Percentiles rank a stretch among this genome's conserved stretches.
These are phyloP conservation scores for Herpetotheres cachinnans DNA, from an alignment of 2,113 vertebrate genomes.

Conservation along the genomic window DNA sequence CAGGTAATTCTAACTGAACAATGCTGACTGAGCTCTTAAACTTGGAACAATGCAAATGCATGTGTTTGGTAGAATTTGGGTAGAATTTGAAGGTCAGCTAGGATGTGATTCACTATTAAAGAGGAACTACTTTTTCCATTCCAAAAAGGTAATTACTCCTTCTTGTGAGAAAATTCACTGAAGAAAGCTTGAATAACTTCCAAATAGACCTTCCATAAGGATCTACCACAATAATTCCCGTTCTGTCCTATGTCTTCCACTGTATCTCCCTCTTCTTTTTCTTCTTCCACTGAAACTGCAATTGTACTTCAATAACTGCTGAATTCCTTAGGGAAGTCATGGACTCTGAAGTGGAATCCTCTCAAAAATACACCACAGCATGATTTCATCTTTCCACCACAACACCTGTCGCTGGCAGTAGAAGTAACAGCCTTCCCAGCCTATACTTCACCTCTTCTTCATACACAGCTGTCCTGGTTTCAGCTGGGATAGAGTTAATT, in stretches of 20 bases:
- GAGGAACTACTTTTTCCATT: not conserved
- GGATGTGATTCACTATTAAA: not conserved
- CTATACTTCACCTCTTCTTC: not conserved
- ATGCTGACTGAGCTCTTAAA: not conserved
- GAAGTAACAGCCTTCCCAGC: not conserved
- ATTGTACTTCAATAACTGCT: not conserved
- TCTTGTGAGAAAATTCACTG: not conserved
- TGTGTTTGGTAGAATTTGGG: not conserved
- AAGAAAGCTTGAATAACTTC: not conserved
- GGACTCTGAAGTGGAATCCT: not conserved
- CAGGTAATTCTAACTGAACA: not conserved
- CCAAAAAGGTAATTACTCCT: not conserved
- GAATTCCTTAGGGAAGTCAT: not conserved
- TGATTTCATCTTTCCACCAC: not conserved
- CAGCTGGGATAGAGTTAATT: no score
- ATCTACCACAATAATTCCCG: not conserved
- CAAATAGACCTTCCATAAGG: not conserved
- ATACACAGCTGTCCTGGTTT: not conserved
- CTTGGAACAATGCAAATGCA: not conserved
- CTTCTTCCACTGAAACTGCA: not conserved
- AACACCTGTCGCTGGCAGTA: not conserved
- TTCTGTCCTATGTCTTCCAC: not conserved
- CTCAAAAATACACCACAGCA: not conserved
- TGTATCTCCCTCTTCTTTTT: not conserved
- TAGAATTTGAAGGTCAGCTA: not conserved